Percentiles rank a stretch among this genome's conserved stretches.
Conservation (phyloP, 2,797 vertebrate genomes). For the Phyllotis vaccarum region DNA sequence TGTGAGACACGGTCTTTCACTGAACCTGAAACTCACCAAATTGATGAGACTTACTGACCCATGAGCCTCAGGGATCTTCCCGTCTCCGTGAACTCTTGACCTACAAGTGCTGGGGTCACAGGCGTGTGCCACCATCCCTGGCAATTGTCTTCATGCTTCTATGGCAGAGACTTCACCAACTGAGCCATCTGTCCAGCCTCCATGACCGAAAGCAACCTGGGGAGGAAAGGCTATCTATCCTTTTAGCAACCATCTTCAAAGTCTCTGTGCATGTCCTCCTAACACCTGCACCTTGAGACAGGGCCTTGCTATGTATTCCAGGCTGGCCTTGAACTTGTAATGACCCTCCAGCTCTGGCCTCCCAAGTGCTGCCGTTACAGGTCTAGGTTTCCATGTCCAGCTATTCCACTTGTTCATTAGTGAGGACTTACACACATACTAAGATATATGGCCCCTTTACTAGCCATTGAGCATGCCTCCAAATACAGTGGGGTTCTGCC, state of each 20-base stretch:
- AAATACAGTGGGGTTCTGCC: background rate
- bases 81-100: background rate
- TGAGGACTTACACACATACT: background rate
- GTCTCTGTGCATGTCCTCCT: background rate
- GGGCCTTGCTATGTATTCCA: background rate
- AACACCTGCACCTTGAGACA: background rate
- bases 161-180: background rate
- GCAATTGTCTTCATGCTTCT: too few relatives aligned
- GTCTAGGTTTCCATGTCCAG: background rate
- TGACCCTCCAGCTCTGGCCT: background rate
- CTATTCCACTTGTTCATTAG: background rate
- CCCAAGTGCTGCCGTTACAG: background rate
- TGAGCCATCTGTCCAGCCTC: background rate
- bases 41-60: background rate
- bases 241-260: background rate
- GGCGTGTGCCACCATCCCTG: background rate
- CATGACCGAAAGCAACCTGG: background rate
- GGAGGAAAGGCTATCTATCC: background rate
- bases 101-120: background rate
- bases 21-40: background rate
- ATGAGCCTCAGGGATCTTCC: background rate
- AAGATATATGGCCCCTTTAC: background rate
- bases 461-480: background rate
- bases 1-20: background rate
- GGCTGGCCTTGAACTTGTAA: background rate